Conservation (phyloP, 2,797 vertebrate species). For the Knipowitschia caucasica region DNA sequence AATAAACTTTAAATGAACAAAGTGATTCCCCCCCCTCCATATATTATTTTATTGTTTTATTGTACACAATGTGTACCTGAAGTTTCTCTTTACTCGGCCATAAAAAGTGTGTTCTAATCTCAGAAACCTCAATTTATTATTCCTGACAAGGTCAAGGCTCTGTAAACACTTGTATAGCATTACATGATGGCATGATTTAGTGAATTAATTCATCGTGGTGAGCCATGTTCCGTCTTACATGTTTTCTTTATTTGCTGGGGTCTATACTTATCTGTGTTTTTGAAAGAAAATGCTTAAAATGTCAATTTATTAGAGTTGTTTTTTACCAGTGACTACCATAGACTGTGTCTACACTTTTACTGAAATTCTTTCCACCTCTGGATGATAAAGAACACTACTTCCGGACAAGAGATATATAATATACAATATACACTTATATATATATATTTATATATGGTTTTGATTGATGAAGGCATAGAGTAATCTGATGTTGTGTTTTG, state of each 20-base stretch:
- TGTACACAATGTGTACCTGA: not conserved
- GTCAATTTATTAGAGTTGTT: too few species aligned
- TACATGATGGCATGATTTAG: not conserved
- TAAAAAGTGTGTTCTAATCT: not conserved
- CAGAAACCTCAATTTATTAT: not conserved
- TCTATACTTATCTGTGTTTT: too few species aligned
- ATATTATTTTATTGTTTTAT: not conserved
- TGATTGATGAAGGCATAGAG: not conserved
- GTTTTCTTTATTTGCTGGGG: too few species aligned
- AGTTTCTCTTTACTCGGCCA: not conserved
- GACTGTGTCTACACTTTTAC: too few species aligned
- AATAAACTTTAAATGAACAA: conserved; percentile 34
- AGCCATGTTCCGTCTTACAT: too few species aligned
- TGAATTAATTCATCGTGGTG: not conserved
- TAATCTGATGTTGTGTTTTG: not conserved
- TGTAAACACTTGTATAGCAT: not conserved
- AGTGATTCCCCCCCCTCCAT: not conserved
- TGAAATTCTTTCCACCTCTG: too few species aligned
- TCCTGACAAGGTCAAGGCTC: not conserved
- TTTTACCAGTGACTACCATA: too few species aligned
- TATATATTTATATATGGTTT: not conserved
- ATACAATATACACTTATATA: too few species aligned
- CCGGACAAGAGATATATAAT: too few species aligned
- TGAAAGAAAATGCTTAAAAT: too few species aligned
- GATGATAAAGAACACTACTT: too few species aligned